A percentile compares a stretch with the other conserved stretches of the same genome.
Evolutionary conservation across 92 coral and sea anemone genomes (phyloP).

Genomic region (Phenganax stokvisi): DNA sequence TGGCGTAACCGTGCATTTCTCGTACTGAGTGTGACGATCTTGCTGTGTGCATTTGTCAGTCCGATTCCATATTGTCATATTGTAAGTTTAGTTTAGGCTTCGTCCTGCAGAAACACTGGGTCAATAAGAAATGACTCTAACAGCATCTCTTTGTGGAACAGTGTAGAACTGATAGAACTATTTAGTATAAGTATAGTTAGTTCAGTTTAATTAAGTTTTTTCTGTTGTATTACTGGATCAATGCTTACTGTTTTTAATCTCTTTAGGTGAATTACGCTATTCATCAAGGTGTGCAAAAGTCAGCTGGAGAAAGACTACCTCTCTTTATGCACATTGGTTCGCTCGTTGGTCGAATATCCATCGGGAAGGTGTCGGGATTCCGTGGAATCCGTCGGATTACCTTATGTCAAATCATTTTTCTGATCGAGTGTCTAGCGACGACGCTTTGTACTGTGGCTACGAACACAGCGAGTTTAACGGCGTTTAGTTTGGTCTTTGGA

Average conservation of each 20-base stretch:
- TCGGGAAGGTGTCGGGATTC: slow-evolving; percentile 13
- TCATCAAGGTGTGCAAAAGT: slow-evolving; percentile 17
- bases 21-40: slow-evolving; percentile 57
- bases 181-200: background rate
- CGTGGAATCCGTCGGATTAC: slow-evolving; percentile 5
- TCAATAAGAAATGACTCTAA: background rate
- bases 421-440: slow-evolving; percentile 1
- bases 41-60: slow-evolving; percentile 61
- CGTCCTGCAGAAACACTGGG: background rate
- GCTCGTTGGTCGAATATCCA: slow-evolving; percentile 7
- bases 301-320: background rate
- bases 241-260: background rate
- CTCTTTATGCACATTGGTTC: slow-evolving; percentile 7
- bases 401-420: slow-evolving; percentile 15
- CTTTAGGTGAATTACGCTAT: slow-evolving; percentile 35
- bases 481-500: slow-evolving; percentile 7
- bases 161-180: no score
- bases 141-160: no score
- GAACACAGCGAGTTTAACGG: background rate
- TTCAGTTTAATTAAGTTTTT: background rate
- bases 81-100: slow-evolving; percentile 52
- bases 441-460: slow-evolving; percentile 31
- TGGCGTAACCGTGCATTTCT: slow-evolving; percentile 71
- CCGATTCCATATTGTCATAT: slow-evolving; percentile 78
- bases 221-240: background rate